A percentile compares a stretch with the other conserved stretches of the same genome.
Conservation (phyloP, 2,888 invertebrate species). For the Hedychridium roseum region DNA sequence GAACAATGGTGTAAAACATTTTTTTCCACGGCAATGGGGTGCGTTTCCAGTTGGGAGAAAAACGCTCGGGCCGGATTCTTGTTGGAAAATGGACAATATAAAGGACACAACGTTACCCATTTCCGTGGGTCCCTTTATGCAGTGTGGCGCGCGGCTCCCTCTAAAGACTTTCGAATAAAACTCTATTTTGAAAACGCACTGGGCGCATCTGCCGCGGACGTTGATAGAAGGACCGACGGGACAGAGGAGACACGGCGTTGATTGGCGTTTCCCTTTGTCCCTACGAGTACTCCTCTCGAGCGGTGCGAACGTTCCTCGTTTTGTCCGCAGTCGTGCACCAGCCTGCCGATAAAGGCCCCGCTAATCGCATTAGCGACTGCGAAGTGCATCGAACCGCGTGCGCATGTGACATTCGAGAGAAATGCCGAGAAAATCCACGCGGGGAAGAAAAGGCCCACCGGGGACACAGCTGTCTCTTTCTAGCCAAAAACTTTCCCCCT, state of each 20-base stretch:
- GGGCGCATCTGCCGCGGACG: slow-evolving; percentile 16
- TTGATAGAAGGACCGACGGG: too few relatives aligned
- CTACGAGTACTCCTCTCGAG: slow-evolving; percentile 5
- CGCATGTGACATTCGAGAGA: slow-evolving; percentile 28
- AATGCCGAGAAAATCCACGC: slow-evolving; percentile 19
- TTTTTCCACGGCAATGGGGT: too few relatives aligned
- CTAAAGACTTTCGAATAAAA: slow-evolving; percentile 16
- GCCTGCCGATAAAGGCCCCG: slow-evolving; percentile 42
- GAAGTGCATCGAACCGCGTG: slow-evolving; percentile 38
- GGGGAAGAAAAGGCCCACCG: slow-evolving; percentile 16
- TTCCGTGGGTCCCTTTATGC: too few relatives aligned
- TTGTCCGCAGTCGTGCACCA: slow-evolving; percentile 1
- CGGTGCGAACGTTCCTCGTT: slow-evolving; percentile 7
- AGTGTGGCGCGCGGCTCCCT: too few relatives aligned
- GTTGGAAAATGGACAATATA: too few relatives aligned
- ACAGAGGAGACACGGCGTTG: background rate
- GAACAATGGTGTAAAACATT: too few relatives aligned
- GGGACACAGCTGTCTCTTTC: too few relatives aligned
- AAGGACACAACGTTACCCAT: too few relatives aligned
- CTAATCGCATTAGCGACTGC: slow-evolving; percentile 49
- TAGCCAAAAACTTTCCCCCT: too few relatives aligned
- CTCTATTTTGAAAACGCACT: slow-evolving; percentile 4
- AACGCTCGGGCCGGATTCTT: too few relatives aligned
- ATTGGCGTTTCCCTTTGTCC: slow-evolving; percentile 20
- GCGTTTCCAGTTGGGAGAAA: too few relatives aligned